These are phyloP conservation scores for Ceryle rudis DNA, from an alignment of 2,797 vertebrate genomes.

Conservation along the genomic window DNA sequence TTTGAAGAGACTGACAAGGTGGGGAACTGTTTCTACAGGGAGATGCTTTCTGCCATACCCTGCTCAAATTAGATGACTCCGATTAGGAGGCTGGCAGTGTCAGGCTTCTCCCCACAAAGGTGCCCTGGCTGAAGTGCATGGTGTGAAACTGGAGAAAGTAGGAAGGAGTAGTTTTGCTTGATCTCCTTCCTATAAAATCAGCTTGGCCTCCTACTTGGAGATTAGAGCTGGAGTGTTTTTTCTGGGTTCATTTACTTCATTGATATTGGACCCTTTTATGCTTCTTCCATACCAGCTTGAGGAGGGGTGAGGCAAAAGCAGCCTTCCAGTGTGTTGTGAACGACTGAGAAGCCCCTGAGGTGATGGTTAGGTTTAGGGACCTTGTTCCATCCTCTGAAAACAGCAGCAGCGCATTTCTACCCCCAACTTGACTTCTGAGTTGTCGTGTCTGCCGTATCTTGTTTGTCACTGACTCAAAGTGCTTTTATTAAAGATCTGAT, in stretches of 20 bases:
- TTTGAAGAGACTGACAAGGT: not conserved
- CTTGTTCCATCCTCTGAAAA: not conserved
- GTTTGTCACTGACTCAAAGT: conserved; percentile 51
- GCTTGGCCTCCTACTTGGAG: not conserved
- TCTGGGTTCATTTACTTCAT: not conserved
- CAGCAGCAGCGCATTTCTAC: conserved; percentile 20
- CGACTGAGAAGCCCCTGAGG: not conserved
- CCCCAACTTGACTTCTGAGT: not conserved
- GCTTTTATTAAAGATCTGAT: conserved; percentile 66
- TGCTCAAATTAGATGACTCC: not conserved
- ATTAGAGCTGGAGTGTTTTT: not conserved
- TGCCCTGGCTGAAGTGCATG: not conserved
- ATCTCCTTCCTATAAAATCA: not conserved
- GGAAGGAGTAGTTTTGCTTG: not conserved
- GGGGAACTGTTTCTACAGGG: not conserved
- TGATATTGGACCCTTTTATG: not conserved
- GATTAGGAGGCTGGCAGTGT: not conserved
- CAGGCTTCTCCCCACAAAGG: not conserved
- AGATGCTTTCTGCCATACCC: not conserved
- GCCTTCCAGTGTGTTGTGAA: not conserved
- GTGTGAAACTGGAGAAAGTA: not conserved
- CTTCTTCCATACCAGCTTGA: not conserved
- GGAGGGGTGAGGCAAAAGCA: not conserved
- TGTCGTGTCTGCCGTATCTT: conserved; percentile 31
- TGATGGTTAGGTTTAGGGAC: not conserved